Conservation (phyloP, 1,140 invertebrate genomes). For the Octopus bimaculoides region DNA sequence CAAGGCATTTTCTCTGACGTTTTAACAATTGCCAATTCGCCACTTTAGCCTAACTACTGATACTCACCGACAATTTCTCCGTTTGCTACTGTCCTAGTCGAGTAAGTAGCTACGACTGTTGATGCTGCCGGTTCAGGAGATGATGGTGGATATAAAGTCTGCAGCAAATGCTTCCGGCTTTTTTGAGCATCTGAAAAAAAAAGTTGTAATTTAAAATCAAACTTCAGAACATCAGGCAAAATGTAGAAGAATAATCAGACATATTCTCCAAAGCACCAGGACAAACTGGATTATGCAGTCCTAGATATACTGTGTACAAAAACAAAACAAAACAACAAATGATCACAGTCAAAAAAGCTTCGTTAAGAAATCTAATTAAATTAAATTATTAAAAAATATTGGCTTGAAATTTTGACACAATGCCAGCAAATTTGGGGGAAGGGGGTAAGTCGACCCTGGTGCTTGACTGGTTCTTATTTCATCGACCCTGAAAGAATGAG, state of each 20-base stretch:
- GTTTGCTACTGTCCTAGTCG: conserved; percentile 41
- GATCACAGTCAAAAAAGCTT: too few relatives aligned
- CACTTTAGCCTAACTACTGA: neutral
- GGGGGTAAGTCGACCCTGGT: too few relatives aligned
- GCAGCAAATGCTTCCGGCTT: conserved; percentile 46
- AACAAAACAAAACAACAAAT: too few relatives aligned
- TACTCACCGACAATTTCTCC: conserved; percentile 39
- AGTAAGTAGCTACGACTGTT: conserved; percentile 48
- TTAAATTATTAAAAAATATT: too few relatives aligned
- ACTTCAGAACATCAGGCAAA: neutral
- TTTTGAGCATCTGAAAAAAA: conserved; percentile 33
- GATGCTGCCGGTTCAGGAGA: conserved; percentile 46
- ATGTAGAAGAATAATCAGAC: neutral
- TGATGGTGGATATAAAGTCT: conserved; percentile 43
- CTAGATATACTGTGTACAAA: too few relatives aligned
- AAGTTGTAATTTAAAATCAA: neutral
- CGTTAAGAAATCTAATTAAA: too few relatives aligned
- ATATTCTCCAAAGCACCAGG: neutral
- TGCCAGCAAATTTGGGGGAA: too few relatives aligned
- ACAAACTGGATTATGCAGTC: neutral
- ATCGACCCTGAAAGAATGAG: too few relatives aligned
- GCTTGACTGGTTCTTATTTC: too few relatives aligned
- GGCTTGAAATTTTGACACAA: too few relatives aligned
- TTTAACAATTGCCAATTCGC: too few relatives aligned
- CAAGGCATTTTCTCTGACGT: too few relatives aligned